Evolutionary conservation across 1,140 invertebrate genomes (phyloP), one percentile per base, ranked within the genome.

Genomic region (Drosophila carrolli): DNA sequence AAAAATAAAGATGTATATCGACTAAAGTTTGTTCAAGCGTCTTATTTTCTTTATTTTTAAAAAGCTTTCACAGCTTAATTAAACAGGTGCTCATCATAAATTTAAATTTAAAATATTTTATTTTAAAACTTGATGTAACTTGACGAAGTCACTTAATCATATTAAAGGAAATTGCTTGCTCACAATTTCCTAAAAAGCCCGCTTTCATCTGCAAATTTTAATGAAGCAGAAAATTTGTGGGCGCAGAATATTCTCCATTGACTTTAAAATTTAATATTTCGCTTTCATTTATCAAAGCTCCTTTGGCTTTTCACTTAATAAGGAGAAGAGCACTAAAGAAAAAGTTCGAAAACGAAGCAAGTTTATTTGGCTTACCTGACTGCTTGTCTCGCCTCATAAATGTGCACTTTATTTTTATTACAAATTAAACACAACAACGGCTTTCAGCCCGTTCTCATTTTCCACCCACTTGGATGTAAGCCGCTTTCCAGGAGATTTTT

Each of bases 321-420:
- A 27, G 9, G 14, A 35, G 19, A n/a, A n/a, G 8, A 14, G n/a
- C 11, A 32, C 27, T 35, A 72, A 29, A 44, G n/a, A 40, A 43
- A 37, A 44, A 38, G n/a, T 23, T 37, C 9, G n/a, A 1, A 10
- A 50, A 9, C 10, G 29, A 19, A 29, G 27, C 37, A 51, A 51
- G 51, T 71, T 71, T 54, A 60, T 60, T 81, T 41, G 44, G 32
- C 32, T 60, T 35, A 63, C 37, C 72, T 76, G 54, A 55, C 43
- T 47, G 19, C 29, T 5, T 54, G 46, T 46, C 59, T 29, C 41
- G 59, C 29, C 48, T 40, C 57, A 56, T 58, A 65, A 78, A 73
- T 78, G 80, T 62, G 84, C 70, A 89, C 68, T 88, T 88, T 62
- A 65, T 78, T 89, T 88, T 84, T 84, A 89, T 88, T 75, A 80